A percentile compares a stretch with the other conserved stretches of the same genome.
These are phyloP conservation scores for Nymphalis polychloros DNA, from an alignment of 2,888 invertebrate genomes.

Conservation along the genomic window DNA sequence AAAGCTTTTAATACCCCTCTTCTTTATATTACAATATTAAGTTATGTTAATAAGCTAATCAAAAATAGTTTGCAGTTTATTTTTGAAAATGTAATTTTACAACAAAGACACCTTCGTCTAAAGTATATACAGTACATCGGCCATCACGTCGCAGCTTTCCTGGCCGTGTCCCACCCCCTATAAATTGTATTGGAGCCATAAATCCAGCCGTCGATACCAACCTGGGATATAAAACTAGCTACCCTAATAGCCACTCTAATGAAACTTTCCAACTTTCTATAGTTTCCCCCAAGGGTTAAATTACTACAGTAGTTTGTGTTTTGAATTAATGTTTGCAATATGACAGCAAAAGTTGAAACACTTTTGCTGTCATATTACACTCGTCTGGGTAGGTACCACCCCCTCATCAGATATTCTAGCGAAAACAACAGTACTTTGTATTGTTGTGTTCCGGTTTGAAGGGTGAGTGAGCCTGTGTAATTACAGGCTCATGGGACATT, in stretches of 20 bases:
- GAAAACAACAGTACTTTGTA: no score
- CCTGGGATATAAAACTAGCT: slow-evolving; percentile 44
- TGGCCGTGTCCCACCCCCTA: slow-evolving; percentile 44
- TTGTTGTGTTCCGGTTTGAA: no score
- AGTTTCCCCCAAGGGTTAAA: slow-evolving; percentile 31
- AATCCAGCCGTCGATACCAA: slow-evolving; percentile 57
- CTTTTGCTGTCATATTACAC: no score
- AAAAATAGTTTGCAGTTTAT: background rate
- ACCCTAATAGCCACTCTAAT: slow-evolving; percentile 53
- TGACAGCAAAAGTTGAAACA: slow-evolving; percentile 31
- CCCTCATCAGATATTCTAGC: no score
- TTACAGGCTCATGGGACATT: no score
- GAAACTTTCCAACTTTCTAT: slow-evolving; percentile 46
- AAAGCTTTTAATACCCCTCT: no score
- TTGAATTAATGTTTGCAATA: slow-evolving; percentile 34
- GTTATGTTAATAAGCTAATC: no score
- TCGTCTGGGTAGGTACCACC: no score
- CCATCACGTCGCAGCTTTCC: slow-evolving; percentile 54
- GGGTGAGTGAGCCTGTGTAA: no score
- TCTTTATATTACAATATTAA: no score
- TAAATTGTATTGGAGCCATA: slow-evolving; percentile 62
- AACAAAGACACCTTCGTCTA: background rate
- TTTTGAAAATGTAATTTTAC: background rate
- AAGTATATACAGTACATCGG: slow-evolving; percentile 29
- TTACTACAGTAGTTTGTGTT: slow-evolving; percentile 33